A percentile compares a stretch with the other conserved stretches of the same genome.
Evolutionary conservation across 92 coral and sea anemone genomes (phyloP).

Genomic region (Palythoa grandis): DNA sequence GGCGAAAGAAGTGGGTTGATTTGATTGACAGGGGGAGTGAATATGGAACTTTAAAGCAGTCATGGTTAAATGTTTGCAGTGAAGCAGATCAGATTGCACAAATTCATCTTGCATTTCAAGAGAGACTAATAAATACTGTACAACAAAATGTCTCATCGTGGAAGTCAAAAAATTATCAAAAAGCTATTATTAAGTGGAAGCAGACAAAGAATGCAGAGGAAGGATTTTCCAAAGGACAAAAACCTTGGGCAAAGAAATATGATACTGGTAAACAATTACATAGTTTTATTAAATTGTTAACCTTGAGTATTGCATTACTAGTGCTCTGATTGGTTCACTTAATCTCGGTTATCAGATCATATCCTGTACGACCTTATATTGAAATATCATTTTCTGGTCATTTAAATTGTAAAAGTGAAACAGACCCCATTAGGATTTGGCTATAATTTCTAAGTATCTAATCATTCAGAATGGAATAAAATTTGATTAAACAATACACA

Average conservation of each 20-base stretch:
- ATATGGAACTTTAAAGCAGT: conserved; percentile 75
- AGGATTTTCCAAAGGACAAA: conserved; percentile 86
- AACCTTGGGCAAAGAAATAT: conserved; percentile 83
- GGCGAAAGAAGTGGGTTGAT: conserved; percentile 93
- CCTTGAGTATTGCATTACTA: too few relatives aligned
- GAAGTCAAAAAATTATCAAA: conserved; percentile 88
- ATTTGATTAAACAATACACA: too few relatives aligned
- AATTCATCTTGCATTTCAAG: conserved; percentile 76
- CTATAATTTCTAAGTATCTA: too few relatives aligned
- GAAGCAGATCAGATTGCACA: conserved; percentile 90
- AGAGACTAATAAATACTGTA: conserved; percentile 63
- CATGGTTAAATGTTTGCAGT: conserved; percentile 71
- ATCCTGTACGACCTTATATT: too few relatives aligned
- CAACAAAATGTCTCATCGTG: conserved; percentile 71
- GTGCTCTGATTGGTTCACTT: too few relatives aligned
- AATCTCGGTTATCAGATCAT: too few relatives aligned
- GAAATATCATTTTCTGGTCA: too few relatives aligned
- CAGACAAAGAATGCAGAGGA: conserved; percentile 90
- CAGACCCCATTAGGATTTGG: too few relatives aligned
- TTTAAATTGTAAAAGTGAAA: too few relatives aligned
- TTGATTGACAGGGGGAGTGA: conserved; percentile 73
- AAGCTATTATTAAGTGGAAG: conserved; percentile 87
- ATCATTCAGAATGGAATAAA: too few relatives aligned
- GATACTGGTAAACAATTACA: conserved; percentile 66
- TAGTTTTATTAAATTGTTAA: neutral